Evolutionary conservation across 2,797 vertebrate species (phyloP).

Genomic region (Brachyalestes nurse): DNA sequence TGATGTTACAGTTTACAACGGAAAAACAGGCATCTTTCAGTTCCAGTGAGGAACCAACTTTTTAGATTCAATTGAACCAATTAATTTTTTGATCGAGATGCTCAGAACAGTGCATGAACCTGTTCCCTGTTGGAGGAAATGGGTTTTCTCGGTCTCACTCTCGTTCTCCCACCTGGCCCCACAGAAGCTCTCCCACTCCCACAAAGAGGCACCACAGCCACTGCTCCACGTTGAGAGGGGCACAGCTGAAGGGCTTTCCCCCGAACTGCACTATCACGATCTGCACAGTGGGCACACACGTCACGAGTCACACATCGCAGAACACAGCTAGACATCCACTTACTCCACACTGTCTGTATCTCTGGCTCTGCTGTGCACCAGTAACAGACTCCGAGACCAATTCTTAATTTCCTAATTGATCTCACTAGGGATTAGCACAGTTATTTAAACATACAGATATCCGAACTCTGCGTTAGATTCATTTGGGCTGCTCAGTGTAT

Average conservation of each 20-base stretch:
- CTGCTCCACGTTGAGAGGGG: conserved; percentile 88
- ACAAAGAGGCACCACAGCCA: conserved; percentile 96
- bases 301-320: conserved; percentile 19
- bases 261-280: conserved; percentile 91
- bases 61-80: no score
- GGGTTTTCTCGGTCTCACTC: background rate
- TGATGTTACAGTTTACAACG: no score
- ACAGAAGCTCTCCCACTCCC: conserved; percentile 90
- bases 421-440: background rate
- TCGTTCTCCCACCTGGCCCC: conserved; percentile 86
- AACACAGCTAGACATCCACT: background rate
- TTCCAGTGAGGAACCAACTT: no score
- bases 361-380: background rate
- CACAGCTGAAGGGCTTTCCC: conserved; percentile 93
- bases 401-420: background rate
- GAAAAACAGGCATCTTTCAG: background rate
- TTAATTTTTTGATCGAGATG: no score
- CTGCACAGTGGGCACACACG: conserved; percentile 69
- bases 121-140: no score
- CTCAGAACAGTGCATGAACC: no score
- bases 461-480: background rate
- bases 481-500: no score
- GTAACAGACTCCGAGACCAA: background rate
- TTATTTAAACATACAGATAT: background rate
- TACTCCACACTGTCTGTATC: background rate